Percentiles rank a stretch among this genome's conserved stretches.
These are phyloP conservation scores for Lycorma delicatula DNA, from an alignment of 1,140 invertebrate species.

Conservation along the genomic window DNA sequence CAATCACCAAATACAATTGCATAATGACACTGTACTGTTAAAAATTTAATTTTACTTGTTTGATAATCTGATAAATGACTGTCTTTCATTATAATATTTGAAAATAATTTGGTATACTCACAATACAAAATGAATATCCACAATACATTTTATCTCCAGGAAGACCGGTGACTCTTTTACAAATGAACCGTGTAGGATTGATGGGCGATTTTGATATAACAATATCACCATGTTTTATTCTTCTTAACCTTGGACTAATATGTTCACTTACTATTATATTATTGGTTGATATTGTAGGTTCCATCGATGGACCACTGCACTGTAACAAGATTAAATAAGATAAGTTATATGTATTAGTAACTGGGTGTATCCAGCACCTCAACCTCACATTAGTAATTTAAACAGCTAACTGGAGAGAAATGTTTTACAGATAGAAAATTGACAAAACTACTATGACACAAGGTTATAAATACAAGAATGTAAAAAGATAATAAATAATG, in stretches of 20 bases:
- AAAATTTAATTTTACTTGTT: too few species aligned
- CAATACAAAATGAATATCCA: too few species aligned
- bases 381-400: conserved; percentile 9
- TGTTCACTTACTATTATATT: conserved; percentile 78
- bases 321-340: conserved; percentile 38
- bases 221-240: conserved; percentile 65
- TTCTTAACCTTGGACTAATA: conserved; percentile 52
- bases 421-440: conserved; percentile 1
- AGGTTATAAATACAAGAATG: neutral
- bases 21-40: too few species aligned
- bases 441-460: conserved; percentile 3
- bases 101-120: too few species aligned
- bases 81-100: too few species aligned
- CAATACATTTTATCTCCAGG: conserved; percentile 69
- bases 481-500: too few species aligned
- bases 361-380: neutral
- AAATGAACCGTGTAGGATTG: conserved; percentile 70
- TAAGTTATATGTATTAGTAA: conserved; percentile 15
- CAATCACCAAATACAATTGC: too few species aligned
- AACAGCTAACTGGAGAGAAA: neutral
- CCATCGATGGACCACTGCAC: conserved; percentile 85
- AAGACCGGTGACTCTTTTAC: conserved; percentile 71
- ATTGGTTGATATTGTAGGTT: conserved; percentile 72
- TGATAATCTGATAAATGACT: too few species aligned
- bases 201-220: conserved; percentile 70